phyloP scores from a whole-genome alignment of 2,113 vertebrate species.

The Chloebia gouldiae region DNA sequence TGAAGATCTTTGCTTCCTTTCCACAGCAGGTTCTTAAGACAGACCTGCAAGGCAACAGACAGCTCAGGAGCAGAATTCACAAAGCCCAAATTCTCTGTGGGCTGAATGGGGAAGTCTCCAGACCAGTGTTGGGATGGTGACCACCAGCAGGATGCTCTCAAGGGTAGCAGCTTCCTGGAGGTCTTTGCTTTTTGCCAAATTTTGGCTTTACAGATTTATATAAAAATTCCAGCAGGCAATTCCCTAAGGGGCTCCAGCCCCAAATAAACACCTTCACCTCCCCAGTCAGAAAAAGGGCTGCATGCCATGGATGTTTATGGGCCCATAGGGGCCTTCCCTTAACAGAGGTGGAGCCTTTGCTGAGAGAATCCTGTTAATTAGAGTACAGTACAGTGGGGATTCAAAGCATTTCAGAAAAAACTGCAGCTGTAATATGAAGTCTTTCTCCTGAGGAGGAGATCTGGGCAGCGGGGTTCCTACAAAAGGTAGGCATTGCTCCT shows the following conservation, averaged over 20 bases:
- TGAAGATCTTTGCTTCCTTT: not conserved
- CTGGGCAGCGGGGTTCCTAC: accelerated
- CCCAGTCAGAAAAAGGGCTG: not conserved
- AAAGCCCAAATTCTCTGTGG: not conserved
- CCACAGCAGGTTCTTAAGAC: not conserved
- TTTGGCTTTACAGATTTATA: not conserved
- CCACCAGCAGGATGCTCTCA: not conserved
- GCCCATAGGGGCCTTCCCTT: not conserved
- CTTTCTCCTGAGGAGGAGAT: not conserved
- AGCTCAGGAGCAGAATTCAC: not conserved
- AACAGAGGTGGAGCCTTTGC: not conserved
- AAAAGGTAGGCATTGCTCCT: not conserved
- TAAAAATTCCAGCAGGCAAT: not conserved
- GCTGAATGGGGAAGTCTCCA: not conserved
- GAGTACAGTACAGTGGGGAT: not conserved
- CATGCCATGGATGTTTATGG: not conserved
- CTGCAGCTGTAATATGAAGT: not conserved
- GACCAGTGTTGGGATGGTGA: accelerated
- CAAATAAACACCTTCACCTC: not conserved
- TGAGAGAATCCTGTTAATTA: not conserved
- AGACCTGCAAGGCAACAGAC: not conserved
- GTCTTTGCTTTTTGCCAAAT: not conserved
- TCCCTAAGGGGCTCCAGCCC: not conserved
- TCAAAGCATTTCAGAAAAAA: not conserved
- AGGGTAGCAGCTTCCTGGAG: not conserved